Evolutionary conservation across 1,140 invertebrate species (phyloP).

Genomic region (Zaprionus africanus): DNA sequence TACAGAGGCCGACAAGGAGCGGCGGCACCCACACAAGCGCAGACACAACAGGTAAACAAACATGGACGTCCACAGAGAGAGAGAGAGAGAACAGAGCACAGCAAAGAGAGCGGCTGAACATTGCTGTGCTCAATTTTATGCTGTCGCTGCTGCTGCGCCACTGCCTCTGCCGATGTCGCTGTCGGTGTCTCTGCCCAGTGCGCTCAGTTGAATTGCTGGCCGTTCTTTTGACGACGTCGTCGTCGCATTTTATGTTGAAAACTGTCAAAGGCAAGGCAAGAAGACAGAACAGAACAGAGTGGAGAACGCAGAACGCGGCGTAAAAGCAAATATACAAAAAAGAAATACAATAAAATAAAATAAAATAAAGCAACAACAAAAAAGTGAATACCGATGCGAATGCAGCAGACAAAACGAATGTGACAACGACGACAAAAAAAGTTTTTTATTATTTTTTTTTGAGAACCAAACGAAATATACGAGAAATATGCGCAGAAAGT

Average conservation of each 20-base stretch:
- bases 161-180: not conserved
- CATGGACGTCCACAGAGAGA: conserved; percentile 48
- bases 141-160: conserved; percentile 44
- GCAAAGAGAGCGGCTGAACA: conserved; percentile 15
- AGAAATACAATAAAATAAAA: conserved; percentile 18
- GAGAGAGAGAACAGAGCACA: conserved; percentile 12
- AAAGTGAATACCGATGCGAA: conserved; percentile 69
- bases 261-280: conserved; percentile 73
- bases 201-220: conserved; percentile 62
- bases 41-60: conserved; percentile 75
- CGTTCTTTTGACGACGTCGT: conserved; percentile 53
- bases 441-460: conserved; percentile 24
- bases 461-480: conserved; percentile 51
- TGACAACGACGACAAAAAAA: conserved; percentile 76
- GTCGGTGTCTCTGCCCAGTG: conserved; percentile 22
- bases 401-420: conserved; percentile 77
- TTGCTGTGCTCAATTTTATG: conserved; percentile 60
- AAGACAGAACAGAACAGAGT: conserved; percentile 45
- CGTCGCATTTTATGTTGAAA: conserved; percentile 76
- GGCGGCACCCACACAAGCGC: conserved; percentile 46
- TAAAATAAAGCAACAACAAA: conserved; percentile 17
- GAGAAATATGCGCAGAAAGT: conserved; percentile 52
- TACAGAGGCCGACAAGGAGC: conserved; percentile 13
- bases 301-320: conserved; percentile 51
- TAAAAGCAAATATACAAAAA: conserved; percentile 58